Evolutionary conservation across 2,113 vertebrate genomes (phyloP).

Genomic region (Nettapus auritus): DNA sequence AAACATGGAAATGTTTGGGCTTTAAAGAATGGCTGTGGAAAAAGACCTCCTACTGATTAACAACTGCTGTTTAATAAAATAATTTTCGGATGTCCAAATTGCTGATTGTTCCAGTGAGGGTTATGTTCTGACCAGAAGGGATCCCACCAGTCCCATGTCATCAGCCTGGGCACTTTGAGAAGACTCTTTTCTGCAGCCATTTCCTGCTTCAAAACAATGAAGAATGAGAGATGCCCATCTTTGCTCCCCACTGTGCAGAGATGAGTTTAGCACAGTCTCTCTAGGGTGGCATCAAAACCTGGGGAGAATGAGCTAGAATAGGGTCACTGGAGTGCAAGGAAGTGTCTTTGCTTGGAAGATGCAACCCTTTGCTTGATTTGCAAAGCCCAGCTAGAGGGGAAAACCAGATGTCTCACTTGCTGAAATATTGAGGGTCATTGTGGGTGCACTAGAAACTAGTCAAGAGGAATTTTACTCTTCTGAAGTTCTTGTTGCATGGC

Average conservation of each 20-base stretch:
- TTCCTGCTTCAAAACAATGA: constrained; percentile 33
- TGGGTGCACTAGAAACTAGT: not conserved
- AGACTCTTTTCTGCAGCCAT: constrained; percentile 36
- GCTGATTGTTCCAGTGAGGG: constrained; percentile 57
- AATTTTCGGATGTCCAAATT: constrained; percentile 58
- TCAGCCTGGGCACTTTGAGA: constrained; percentile 4
- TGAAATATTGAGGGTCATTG: not conserved
- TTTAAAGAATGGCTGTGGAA: constrained; percentile 60
- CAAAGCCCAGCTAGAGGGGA: not conserved
- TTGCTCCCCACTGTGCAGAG: not conserved
- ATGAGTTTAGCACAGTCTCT: not conserved
- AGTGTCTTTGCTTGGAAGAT: not conserved
- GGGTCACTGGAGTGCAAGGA: not conserved
- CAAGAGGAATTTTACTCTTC: not conserved
- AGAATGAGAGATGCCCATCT: constrained; percentile 7
- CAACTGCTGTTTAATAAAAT: constrained; percentile 56
- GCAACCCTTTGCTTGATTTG: not conserved
- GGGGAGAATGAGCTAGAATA: not conserved
- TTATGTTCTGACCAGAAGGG: constrained; percentile 49
- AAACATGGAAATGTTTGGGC: constrained; percentile 60
- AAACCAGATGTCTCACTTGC: constrained; percentile 11
- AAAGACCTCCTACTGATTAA: constrained; percentile 64
- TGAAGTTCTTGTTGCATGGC: not conserved
- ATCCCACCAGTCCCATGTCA: constrained; percentile 35
- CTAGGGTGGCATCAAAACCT: not conserved